A percentile compares a stretch with the other conserved stretches of the same genome.
phyloP scores from a whole-genome alignment of 2,797 vertebrate genomes.

The Brachyalestes nurse region DNA sequence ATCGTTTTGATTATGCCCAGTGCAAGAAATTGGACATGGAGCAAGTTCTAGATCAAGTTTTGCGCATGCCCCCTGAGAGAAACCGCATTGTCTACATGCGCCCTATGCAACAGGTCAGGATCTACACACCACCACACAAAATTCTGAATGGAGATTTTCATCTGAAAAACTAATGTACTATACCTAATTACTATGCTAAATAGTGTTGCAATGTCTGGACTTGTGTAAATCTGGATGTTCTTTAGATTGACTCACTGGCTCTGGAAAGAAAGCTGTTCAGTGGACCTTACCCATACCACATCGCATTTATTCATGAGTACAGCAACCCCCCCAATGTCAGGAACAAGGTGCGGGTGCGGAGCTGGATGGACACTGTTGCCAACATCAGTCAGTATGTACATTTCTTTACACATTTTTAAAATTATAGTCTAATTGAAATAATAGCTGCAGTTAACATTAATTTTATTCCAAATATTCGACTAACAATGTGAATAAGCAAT shows the following conservation, averaged over 20 bases:
- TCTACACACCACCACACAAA: no score
- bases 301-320: constrained; percentile 96
- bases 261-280: constrained; percentile 94
- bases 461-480: background rate
- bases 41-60: constrained; percentile 96
- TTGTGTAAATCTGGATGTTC: constrained; percentile 13
- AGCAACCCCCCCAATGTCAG: constrained; percentile 97
- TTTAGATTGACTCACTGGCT: constrained; percentile 90
- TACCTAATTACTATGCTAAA: no score
- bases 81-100: constrained; percentile 98
- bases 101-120: constrained; percentile 93
- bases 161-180: no score
- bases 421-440: background rate
- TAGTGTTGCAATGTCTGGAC: background rate
- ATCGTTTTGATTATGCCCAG: constrained; percentile 95
- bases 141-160: no score
- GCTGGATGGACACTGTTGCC: constrained; percentile 99
- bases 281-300: constrained; percentile 96
- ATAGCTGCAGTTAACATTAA: background rate
- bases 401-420: background rate
- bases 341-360: constrained; percentile 96
- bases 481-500: no score
- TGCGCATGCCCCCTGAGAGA: constrained; percentile 94
- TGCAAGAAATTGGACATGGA: constrained; percentile 98
- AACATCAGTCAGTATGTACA: constrained; percentile 97